phyloP scores from a whole-genome alignment of 2,113 vertebrate genomes.

The Embiotoca jacksoni region DNA sequence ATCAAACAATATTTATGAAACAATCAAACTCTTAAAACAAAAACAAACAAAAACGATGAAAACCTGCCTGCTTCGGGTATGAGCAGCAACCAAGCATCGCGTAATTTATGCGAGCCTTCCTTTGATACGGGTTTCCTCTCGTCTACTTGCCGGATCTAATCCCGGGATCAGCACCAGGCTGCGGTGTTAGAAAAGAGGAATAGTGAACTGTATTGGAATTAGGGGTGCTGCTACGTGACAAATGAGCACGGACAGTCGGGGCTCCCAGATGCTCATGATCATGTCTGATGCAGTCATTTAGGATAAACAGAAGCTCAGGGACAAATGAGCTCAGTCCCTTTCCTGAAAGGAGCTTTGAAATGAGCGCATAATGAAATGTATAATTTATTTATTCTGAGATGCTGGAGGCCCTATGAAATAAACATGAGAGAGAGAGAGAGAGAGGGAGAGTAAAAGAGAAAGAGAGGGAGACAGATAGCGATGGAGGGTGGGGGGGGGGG shows the following conservation, averaged over 20 bases:
- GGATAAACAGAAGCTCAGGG: constrained; percentile 75
- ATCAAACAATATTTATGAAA: constrained; percentile 14
- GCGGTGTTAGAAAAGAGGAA: constrained; percentile 37
- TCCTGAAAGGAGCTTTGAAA: constrained; percentile 79
- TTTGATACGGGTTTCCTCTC: constrained; percentile 20
- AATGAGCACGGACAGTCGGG: constrained; percentile 60
- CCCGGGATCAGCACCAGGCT: constrained; percentile 41
- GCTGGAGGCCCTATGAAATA: constrained; percentile 79
- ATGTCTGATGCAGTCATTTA: constrained; percentile 75
- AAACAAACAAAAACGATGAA: constrained; percentile 15
- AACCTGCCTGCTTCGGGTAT: constrained; percentile 23
- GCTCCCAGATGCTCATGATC: constrained; percentile 66
- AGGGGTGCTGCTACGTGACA: constrained; percentile 58
- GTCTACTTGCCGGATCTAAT: constrained; percentile 42
- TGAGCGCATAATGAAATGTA: constrained; percentile 81
- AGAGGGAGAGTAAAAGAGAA: constrained; percentile 12
- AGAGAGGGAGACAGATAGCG: constrained; percentile 36
- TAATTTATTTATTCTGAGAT: constrained; percentile 82
- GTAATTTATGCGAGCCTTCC: constrained; percentile 26
- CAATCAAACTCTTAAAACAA: constrained; percentile 10
- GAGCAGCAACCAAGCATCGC: neutral
- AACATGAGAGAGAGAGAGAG: constrained; percentile 72
- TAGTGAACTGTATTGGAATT: constrained; percentile 63
- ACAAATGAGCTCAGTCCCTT: constrained; percentile 72
- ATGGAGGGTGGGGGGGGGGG: constrained; percentile 11